These are phyloP conservation scores for Chloropsis cyanopogon DNA, from an alignment of 2,113 vertebrate species.

Conservation along the genomic window DNA sequence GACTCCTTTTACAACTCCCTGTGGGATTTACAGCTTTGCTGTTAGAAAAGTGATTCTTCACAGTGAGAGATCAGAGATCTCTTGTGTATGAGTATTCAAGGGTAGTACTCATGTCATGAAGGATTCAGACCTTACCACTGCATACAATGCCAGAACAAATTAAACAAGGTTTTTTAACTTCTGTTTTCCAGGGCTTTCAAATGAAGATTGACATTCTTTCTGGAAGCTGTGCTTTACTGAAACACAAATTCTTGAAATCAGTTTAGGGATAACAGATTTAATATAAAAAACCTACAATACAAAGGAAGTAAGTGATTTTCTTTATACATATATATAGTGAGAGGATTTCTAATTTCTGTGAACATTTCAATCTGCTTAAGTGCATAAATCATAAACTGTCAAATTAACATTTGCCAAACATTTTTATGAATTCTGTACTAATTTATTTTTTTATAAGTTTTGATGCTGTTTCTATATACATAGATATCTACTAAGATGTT, in stretches of 20 bases:
- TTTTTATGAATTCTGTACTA: background rate
- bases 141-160: background rate
- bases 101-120: background rate
- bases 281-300: background rate
- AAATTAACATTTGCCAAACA: background rate
- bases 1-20: background rate
- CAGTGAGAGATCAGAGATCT: background rate
- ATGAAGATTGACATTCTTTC: background rate
- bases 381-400: background rate
- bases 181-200: background rate
- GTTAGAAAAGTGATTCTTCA: background rate
- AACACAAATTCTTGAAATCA: background rate
- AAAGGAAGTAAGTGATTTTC: background rate
- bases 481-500: background rate
- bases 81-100: background rate
- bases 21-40: background rate
- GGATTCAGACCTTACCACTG: background rate
- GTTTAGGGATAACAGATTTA: background rate
- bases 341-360: background rate
- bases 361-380: background rate
- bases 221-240: background rate
- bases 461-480: background rate
- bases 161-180: background rate
- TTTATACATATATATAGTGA: background rate
- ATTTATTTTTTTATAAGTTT: background rate